Percentiles rank a stretch among this genome's conserved stretches.
phyloP scores from a whole-genome alignment of 2,888 invertebrate genomes.

The Stenodema calcarata region DNA sequence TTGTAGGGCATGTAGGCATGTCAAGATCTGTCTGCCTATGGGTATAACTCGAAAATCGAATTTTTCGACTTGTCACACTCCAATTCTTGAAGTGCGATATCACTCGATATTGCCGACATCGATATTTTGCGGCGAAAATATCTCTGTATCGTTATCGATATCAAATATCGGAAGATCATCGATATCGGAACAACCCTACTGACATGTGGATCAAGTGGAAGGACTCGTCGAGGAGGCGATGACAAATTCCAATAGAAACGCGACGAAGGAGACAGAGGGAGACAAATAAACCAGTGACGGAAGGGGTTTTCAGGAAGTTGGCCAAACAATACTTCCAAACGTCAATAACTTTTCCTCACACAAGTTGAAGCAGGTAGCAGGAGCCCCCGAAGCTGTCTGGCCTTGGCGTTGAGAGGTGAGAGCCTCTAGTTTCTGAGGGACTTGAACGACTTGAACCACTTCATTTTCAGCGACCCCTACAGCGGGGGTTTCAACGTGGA shows the following conservation, averaged over 20 bases:
- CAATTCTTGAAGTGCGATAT: too few relatives aligned
- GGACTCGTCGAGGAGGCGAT: neutral
- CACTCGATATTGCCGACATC: too few relatives aligned
- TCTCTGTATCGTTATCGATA: too few relatives aligned
- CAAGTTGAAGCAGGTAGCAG: neutral
- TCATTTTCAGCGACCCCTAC: neutral
- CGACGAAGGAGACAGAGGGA: neutral
- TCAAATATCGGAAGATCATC: too few relatives aligned
- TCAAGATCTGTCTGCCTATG: too few relatives aligned
- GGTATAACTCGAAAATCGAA: too few relatives aligned
- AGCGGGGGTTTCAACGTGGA: neutral
- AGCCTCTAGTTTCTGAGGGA: neutral
- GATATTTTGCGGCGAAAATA: too few relatives aligned
- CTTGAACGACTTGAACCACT: neutral
- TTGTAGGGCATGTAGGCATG: too few relatives aligned
- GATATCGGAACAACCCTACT: too few relatives aligned
- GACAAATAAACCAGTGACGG: neutral
- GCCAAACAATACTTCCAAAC: neutral
- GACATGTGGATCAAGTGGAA: neutral
- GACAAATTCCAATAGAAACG: neutral
- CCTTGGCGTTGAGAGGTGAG: neutral
- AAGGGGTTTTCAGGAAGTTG: neutral
- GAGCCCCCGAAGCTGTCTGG: neutral
- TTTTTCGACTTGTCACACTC: too few relatives aligned
- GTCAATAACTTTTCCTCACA: neutral